phyloP scores from a whole-genome alignment of 2,888 invertebrate species.

The Zelleria hepariella region DNA sequence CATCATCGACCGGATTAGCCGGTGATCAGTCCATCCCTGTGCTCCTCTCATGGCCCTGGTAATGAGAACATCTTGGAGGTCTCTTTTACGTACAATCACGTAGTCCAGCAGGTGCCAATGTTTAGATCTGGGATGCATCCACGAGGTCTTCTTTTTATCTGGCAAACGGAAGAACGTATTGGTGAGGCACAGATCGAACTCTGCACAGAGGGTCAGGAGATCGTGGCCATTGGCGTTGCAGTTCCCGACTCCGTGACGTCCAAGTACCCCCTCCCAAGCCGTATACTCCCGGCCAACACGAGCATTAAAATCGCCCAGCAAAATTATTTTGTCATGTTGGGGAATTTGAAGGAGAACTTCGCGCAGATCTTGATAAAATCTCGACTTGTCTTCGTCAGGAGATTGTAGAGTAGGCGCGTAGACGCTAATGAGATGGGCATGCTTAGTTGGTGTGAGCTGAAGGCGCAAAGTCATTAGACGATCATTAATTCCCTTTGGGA shows the following conservation, averaged over 20 bases:
- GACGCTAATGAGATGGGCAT: not conserved
- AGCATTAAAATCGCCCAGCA: conserved; percentile 7
- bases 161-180: conserved; percentile 14
- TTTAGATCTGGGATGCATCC: conserved; percentile 19
- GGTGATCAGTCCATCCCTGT: not conserved
- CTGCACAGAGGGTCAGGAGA: conserved; percentile 12
- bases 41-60: not conserved
- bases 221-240: conserved; percentile 13
- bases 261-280: conserved; percentile 12
- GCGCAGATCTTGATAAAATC: not conserved
- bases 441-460: not conserved
- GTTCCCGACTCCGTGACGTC: conserved; percentile 15
- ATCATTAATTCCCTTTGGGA: not conserved
- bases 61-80: conserved; percentile 2
- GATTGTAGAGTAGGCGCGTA: not conserved
- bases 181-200: conserved; percentile 11
- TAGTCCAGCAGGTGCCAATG: conserved; percentile 19
- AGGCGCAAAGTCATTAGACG: too few relatives aligned
- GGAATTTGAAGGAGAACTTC: not conserved
- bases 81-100: conserved; percentile 13
- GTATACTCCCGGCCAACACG: conserved; percentile 8
- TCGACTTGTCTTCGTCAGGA: not conserved
- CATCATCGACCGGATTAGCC: not conserved
- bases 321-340: not conserved
- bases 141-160: conserved; percentile 16